Base-by-base conservation (phyloP, 2,888 invertebrate genomes). In the Platycheirus rosarum region DNA sequence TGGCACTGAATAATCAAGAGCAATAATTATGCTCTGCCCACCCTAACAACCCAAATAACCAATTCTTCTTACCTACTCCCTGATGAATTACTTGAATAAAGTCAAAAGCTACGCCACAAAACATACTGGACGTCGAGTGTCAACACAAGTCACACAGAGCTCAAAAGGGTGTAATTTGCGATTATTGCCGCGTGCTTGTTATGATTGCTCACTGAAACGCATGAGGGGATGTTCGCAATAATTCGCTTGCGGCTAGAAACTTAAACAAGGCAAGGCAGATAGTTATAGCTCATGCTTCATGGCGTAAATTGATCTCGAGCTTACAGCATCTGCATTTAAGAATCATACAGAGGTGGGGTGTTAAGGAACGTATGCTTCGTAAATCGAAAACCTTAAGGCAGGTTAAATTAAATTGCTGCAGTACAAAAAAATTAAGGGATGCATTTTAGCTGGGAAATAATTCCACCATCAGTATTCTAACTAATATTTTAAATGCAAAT, bases 101-200 rank as follows among this genome's bases (percentile, higher is more conserved):
- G 68, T 75, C 68, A 53, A 74, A 66, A 57, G 55, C 66, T 66
- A 53, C 48, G 14, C 40, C 18, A 35, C 32, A 44, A 35, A 46
- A 53, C n/a, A 1, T 9, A 29, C 23, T 53, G 29, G 51, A 32
- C 49, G 5, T 11, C 23, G 35, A 60, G 51, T 53, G 46, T 68
- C 68, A 57, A 68, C 68, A 53, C n/a, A 42, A 51, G 18, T 62
- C 29, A 8, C 46, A 55, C 20, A 9, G 2, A 37, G 26, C 37
- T 8, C 11, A n/a, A 29, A 60, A 75, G 75, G 46, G 75, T 75
- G 53, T 68, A 75, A 75, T 75, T 75, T 75, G 11, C 75, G 75
- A 75, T 75, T 75, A 69, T 8, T 23, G 75, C 62, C 75, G 69
- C 75, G 75, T 69, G 75, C 20, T 53, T 53, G 23, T 60, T 69